Evolutionary conservation across 2,888 invertebrate species (phyloP), one percentile per base, ranked within the genome.

Genomic region (Linnaemya tessellans): DNA sequence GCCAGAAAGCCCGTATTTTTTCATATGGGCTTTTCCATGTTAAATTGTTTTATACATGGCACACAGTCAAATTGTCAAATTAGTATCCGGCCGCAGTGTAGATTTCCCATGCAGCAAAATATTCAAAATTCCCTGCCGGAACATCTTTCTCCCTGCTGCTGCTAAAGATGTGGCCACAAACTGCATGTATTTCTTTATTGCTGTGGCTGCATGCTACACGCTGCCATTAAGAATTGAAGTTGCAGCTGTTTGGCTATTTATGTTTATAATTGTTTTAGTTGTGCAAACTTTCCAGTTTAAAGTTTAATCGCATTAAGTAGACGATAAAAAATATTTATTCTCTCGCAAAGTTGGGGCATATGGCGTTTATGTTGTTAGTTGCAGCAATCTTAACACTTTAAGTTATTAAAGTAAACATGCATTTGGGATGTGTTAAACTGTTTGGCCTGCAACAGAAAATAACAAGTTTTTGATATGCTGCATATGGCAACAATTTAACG

Each of bases 181-280:
- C 73, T 43, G 70, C 20, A 68, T 18, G 60, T 73, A 30, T 65
- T 11, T 56, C 56, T 13, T 35, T 58, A 41, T 62, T 70, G 41
- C 30, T 64, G 74, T 15, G 38, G 22, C 22, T 18, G 43, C 30
- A 30, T 30, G 35, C 15, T 74, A 41, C 15, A 56, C 67, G 60
- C 38, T 74, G 58, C 56, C 30, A 38, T 67, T 38, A 35, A 68
- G 51, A 58, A 15, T 49, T 41, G 64, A 54, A 54, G 30, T 25
- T 71, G 71, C 77, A 67, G 41, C 25, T 60, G 43, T 60, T 41
- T 15, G n/a, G 64, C n/a, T 80, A 46, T 68, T 80, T 85, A 65
- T 81, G 67, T 71, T 77, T 71, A 70, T 81, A 84, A 84, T 80
- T 84, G 84, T 60, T 77, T 78, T 62, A 56, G 68, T 78, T 73